A percentile compares a stretch with the other conserved stretches of the same genome.
phyloP scores from a whole-genome alignment of 1,140 invertebrate species.

The Hylaeus anthracinus region DNA sequence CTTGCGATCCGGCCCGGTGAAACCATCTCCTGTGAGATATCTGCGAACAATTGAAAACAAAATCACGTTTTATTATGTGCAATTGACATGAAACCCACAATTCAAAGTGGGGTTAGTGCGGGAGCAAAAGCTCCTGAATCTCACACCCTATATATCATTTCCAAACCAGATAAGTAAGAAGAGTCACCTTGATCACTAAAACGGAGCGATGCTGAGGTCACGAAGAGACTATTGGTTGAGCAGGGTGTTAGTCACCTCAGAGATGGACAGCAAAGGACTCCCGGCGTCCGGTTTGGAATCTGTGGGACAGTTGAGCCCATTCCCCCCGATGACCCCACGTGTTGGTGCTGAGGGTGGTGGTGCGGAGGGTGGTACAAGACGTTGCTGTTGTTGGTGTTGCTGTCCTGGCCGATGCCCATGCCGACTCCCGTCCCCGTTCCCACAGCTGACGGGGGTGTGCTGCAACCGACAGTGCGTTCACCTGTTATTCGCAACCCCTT shows the following conservation, averaged over 20 bases:
- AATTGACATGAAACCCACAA: too few species aligned
- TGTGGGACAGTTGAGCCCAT: constrained; percentile 79
- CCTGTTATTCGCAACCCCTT: constrained; percentile 61
- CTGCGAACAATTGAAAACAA: constrained; percentile 35
- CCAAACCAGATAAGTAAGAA: background rate
- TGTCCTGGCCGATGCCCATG: constrained; percentile 69
- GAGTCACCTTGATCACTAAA: constrained; percentile 62
- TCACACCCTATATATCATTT: too few species aligned
- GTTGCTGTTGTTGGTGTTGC: constrained; percentile 74
- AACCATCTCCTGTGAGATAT: constrained; percentile 45
- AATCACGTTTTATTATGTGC: background rate
- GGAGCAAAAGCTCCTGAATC: too few species aligned
- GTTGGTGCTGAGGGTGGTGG: constrained; percentile 66
- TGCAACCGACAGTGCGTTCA: constrained; percentile 75
- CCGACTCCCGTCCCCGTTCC: constrained; percentile 75
- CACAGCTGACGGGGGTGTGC: constrained; percentile 76
- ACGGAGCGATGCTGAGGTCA: constrained; percentile 56
- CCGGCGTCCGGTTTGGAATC: constrained; percentile 85
- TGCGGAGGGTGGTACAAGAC: constrained; percentile 74
- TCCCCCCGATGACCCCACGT: constrained; percentile 70
- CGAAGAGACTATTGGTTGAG: constrained; percentile 84
- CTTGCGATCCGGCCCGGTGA: constrained; percentile 47
- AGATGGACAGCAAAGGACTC: constrained; percentile 91
- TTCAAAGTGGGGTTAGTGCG: too few species aligned
- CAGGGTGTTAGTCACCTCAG: constrained; percentile 90